Base-by-base conservation (phyloP, 2,113 vertebrate species). In the Gnathonemus echidnorhynchus region DNA sequence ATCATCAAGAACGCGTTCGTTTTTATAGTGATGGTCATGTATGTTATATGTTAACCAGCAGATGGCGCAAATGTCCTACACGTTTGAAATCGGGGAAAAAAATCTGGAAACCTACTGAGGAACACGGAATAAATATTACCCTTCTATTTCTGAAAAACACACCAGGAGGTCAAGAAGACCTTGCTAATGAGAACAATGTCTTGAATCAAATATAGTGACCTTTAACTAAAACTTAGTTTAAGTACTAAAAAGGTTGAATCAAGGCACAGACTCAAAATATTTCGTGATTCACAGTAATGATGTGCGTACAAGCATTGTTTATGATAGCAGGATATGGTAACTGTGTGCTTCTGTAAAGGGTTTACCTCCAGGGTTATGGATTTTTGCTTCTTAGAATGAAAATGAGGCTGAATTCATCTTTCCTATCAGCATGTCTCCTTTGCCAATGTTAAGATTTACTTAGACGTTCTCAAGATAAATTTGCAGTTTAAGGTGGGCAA, bases 71-170 rank as follows among this genome's bases (percentile, higher is more conserved):
- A 80, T 39, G 74, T 42, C 13, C 74, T 42, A 80, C 10, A 42
- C 74, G 1, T 80, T 80, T 80, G 74, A 80, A 80, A 39, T 80
- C 31, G 2, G 35, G 15, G 27, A 1, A 77, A 35, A 77, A 17
- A 80, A 9, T 35, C 11, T 31, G 5, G 70, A 80, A 80, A 35
- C 7, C 6, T 80, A 80, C 15, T 42, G 74, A 42, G 35, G 13
- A 42, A 80, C 35, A 80, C 1, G 3, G 62, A 70, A 80, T 77
- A 77, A 39, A 39, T 80, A 19, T 35, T 13, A 31, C 10, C 17
- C 74, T 42, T 80, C 74, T 80, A 80, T 80, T 80, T 80, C 35
- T 80, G 74, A 80, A 80, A 80, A 80, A 15, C 31, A 80, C 74
- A 80, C 31, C 31, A 42, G 17, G 74, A 42, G 74, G 74, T 80